Percentiles rank a stretch among this genome's conserved stretches.
Evolutionary conservation across 1,140 invertebrate genomes (phyloP).

Genomic region (Charaxes varanes): DNA sequence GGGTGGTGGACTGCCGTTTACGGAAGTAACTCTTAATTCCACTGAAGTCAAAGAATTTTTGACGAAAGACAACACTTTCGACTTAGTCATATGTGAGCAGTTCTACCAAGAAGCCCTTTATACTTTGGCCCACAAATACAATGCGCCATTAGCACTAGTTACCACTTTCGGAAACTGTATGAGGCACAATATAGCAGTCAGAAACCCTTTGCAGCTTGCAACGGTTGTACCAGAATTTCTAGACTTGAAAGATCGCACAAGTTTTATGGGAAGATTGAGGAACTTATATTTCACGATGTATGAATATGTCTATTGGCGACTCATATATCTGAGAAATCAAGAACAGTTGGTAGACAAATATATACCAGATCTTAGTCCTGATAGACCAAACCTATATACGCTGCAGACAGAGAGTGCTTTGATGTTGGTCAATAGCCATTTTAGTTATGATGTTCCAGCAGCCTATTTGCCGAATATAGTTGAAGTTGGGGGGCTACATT

Average conservation of each 20-base stretch:
- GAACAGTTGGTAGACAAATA: conserved; percentile 53
- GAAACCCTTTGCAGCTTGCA: too few species aligned
- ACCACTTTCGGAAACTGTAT: too few species aligned
- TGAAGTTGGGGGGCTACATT: conserved; percentile 77
- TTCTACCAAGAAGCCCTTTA: conserved; percentile 75
- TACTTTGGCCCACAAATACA: conserved; percentile 71
- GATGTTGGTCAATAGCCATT: conserved; percentile 69
- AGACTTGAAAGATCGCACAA: too few species aligned
- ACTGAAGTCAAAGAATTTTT: conserved; percentile 62
- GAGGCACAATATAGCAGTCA: too few species aligned
- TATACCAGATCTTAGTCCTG: conserved; percentile 35
- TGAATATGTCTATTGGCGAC: too few species aligned
- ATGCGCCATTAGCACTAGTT: too few species aligned
- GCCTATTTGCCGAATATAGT: conserved; percentile 73
- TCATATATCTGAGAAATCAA: conserved; percentile 48
- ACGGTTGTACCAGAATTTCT: too few species aligned
- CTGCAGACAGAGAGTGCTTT: conserved; percentile 71
- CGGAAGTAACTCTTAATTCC: conserved; percentile 68
- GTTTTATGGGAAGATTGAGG: too few species aligned
- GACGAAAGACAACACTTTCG: conserved; percentile 61
- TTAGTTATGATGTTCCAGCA: conserved; percentile 49
- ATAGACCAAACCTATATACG: conserved; percentile 62
- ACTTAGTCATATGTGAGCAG: conserved; percentile 73
- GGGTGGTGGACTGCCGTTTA: conserved; percentile 57
- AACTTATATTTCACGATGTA: too few species aligned